phyloP scores from a whole-genome alignment of 2,113 vertebrate species.

The Erythrocercus mccallii region DNA sequence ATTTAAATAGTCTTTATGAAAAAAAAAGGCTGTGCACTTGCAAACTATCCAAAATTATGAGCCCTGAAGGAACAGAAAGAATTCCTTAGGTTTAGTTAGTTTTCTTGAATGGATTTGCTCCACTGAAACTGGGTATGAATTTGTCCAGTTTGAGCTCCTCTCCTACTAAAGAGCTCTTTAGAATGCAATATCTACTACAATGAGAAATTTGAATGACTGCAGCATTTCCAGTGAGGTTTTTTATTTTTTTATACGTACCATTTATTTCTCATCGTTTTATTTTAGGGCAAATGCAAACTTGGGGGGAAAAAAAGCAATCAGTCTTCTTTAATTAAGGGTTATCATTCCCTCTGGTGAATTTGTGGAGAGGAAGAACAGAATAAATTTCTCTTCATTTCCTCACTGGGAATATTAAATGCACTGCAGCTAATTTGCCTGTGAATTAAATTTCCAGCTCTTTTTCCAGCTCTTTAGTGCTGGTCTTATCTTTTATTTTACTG shows the following conservation, averaged over 20 bases:
- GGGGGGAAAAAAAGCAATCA: not conserved
- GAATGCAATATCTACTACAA: not conserved
- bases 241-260: not conserved
- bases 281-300: not conserved
- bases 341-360: slow-evolving; percentile 43
- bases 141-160: not conserved
- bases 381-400: slow-evolving; percentile 52
- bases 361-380: slow-evolving; percentile 19
- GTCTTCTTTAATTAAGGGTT: slow-evolving; percentile 51
- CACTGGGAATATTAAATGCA: slow-evolving; percentile 50
- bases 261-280: slow-evolving; percentile 42
- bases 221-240: not conserved
- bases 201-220: not conserved
- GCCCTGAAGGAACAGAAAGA: not conserved
- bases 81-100: not conserved
- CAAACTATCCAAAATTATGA: not conserved
- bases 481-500: slow-evolving; percentile 9
- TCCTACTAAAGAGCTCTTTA: not conserved
- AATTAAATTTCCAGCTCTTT: slow-evolving; percentile 29
- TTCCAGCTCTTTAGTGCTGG: not conserved
- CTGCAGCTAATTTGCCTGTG: slow-evolving; percentile 27
- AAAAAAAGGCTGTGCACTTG: not conserved
- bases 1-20: not conserved
- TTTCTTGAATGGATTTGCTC: not conserved
- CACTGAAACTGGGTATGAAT: not conserved